phyloP scores from a whole-genome alignment of 2,888 invertebrate genomes.

The Monopis laevigella region DNA sequence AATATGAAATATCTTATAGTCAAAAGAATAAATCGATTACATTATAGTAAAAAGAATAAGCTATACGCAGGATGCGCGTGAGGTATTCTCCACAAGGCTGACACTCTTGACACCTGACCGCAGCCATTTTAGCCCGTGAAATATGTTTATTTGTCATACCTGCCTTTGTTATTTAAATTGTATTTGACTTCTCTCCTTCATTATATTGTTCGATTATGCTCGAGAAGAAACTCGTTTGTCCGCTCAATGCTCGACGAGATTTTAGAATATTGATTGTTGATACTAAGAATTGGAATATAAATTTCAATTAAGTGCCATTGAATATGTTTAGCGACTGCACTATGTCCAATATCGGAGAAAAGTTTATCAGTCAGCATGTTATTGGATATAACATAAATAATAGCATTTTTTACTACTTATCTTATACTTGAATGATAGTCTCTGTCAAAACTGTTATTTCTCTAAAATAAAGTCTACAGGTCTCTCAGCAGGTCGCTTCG shows the following conservation, averaged over 20 bases:
- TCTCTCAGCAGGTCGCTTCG: conserved; percentile 5
- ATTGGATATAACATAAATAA: too few relatives aligned
- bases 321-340: not conserved
- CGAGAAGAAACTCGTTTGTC: conserved; percentile 56
- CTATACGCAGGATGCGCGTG: conserved; percentile 17
- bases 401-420: too few relatives aligned
- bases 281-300: conserved; percentile 66
- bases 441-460: too few relatives aligned
- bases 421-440: too few relatives aligned
- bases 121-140: conserved; percentile 65
- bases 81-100: conserved; percentile 18
- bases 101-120: conserved; percentile 60
- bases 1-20: too few relatives aligned
- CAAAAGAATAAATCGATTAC: conserved; percentile 5
- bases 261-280: conserved; percentile 67
- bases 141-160: conserved; percentile 67
- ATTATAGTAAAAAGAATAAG: conserved; percentile 6
- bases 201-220: conserved; percentile 66
- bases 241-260: conserved; percentile 53
- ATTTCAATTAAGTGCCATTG: conserved; percentile 57
- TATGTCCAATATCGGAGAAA: not conserved
- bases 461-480: not conserved
- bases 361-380: too few relatives aligned
- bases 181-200: conserved; percentile 67
- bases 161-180: conserved; percentile 66